Percentiles rank a stretch among this genome's conserved stretches.
phyloP scores from a whole-genome alignment of 1,140 invertebrate species.

The Psilanteris sp. region DNA sequence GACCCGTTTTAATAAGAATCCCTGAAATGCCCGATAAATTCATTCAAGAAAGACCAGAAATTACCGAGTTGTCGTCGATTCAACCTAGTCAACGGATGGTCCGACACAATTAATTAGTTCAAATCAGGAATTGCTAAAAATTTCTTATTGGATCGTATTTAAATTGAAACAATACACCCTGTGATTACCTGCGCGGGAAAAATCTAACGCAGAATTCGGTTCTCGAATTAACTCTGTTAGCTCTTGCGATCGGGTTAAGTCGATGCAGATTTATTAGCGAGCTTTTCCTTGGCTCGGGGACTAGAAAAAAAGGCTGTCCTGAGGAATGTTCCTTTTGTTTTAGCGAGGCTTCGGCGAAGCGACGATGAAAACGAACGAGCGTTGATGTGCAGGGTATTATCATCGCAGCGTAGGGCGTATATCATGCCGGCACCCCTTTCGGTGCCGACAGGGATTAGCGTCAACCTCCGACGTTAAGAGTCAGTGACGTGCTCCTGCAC shows the following conservation, averaged over 20 bases:
- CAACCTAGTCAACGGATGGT: too few species aligned
- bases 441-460: constrained; percentile 76
- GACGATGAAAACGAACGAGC: constrained; percentile 57
- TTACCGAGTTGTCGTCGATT: too few species aligned
- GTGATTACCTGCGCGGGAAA: too few species aligned
- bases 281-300: constrained; percentile 16
- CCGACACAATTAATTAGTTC: too few species aligned
- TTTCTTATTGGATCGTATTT: too few species aligned
- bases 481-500: constrained; percentile 60
- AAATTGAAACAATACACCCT: too few species aligned
- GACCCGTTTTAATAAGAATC: too few species aligned
- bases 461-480: constrained; percentile 75
- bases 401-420: constrained; percentile 76
- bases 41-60: too few species aligned
- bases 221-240: constrained; percentile 21
- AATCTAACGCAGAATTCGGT: too few species aligned
- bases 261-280: constrained; percentile 41
- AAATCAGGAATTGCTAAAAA: too few species aligned
- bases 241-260: constrained; percentile 26
- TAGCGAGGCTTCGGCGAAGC: constrained; percentile 41
- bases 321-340: constrained; percentile 60
- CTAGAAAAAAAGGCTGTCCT: constrained; percentile 39
- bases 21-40: too few species aligned
- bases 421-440: constrained; percentile 76
- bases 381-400: constrained; percentile 73